Base-by-base conservation (phyloP, 2,888 invertebrate species). In the Eupithecia abbreviata region DNA sequence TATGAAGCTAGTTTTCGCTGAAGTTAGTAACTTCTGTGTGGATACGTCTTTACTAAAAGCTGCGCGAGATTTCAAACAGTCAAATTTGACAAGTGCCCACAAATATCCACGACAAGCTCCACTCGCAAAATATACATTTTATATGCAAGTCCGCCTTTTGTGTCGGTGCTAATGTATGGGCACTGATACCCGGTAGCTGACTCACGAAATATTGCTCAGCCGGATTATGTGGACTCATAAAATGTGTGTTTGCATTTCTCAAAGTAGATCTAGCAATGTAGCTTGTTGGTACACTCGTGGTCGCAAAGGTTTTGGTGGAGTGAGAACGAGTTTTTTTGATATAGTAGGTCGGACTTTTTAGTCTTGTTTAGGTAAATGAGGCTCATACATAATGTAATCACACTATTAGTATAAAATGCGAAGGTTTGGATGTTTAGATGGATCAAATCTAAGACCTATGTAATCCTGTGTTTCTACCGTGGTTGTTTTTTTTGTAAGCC, bases 181-280 rank as follows among this genome's bases (percentile, higher is more conserved):
- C 82, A 45, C 71, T 72, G 83, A 84, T 84, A 84, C 45, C 81
- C 81, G 72, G 78, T 79, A 82, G 81, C 80, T 76, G 76, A 77
- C 65, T 75, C 77, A 77, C 42, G 12, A 30, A 73, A 77, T 70
- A 70, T 70, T 5, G 66, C 42, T 66, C 65, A 75, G 81, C 84
- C 84, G 42, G 66, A 66, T 66, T 66, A 42, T 66, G 42, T 18
- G 42, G 41, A 45, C 9, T 68, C n/a, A 68, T 68, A 68, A 45
- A 68, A 66, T 66, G 15, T 68, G 4, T 68, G 67, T 45, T 68
- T 45, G 45, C n/a, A 43, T 43, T 43, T n/a, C n/a, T 45, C 0
- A 42, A 62, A 62, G 4, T 62, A 30, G 62, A 30, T 62, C 30
- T 62, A 62, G 62, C 30, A 30, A 62, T 62, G 18, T 58, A 58